Conservation (phyloP, 2,888 invertebrate species). For the Steinernema hermaphroditum region DNA sequence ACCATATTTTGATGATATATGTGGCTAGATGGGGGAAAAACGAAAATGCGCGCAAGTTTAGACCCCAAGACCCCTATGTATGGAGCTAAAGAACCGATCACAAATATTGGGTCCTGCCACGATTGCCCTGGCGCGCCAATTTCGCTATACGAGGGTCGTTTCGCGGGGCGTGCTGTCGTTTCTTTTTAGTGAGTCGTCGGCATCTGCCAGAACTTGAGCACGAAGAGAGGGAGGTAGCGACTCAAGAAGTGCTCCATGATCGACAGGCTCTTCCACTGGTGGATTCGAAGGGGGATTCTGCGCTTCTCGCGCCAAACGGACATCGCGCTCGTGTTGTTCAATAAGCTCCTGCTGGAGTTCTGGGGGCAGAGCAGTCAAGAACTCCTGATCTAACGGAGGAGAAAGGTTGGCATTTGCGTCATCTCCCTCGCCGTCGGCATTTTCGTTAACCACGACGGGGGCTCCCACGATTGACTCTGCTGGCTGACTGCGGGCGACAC, state of each 20-base stretch:
- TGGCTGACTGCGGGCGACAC: constrained; percentile 66
- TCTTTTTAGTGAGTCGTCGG: constrained; percentile 79
- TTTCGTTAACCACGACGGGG: constrained; percentile 40
- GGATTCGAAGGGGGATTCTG: constrained; percentile 47
- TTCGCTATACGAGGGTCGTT: constrained; percentile 81
- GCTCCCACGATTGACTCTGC: constrained; percentile 38
- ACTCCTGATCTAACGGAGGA: constrained; percentile 78
- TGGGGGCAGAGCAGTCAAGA: constrained; percentile 82
- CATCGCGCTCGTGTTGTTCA: constrained; percentile 67
- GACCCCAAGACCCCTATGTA: too few species aligned
- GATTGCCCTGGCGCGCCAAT: constrained; percentile 72
- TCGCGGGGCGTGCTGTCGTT: constrained; percentile 80
- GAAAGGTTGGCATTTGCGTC: constrained; percentile 26
- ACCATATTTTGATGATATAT: too few species aligned
- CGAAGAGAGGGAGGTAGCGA: constrained; percentile 79
- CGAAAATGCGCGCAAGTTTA: too few species aligned
- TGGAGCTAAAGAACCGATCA: too few species aligned
- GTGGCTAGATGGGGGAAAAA: too few species aligned
- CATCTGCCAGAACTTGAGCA: constrained; percentile 83
- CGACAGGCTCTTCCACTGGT: constrained; percentile 69
- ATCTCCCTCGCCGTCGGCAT: too few species aligned
- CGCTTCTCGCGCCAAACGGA: constrained; percentile 41
- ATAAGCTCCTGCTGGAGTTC: constrained; percentile 77
- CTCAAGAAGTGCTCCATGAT: constrained; percentile 81
- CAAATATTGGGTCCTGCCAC: too few species aligned